Evolutionary conservation across 2,888 invertebrate genomes (phyloP).

Genomic region (Ametastegia equiseti): DNA sequence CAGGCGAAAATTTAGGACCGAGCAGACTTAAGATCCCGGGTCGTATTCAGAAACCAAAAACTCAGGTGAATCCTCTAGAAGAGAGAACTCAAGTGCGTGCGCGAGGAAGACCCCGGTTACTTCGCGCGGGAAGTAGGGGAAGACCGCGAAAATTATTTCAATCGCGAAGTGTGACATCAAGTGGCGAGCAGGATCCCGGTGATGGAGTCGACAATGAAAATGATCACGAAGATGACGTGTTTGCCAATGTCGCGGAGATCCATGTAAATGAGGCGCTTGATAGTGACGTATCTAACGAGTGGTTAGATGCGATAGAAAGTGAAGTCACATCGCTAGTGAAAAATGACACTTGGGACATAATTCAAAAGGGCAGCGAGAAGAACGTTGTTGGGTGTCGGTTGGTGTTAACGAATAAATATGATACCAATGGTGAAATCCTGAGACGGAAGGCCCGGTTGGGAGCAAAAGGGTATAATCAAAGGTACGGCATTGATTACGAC

Average conservation of each 20-base stretch:
- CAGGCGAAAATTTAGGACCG: too few species aligned
- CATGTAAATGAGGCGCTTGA: not conserved
- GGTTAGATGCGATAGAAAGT: not conserved
- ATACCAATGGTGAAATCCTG: slow-evolving; percentile 49
- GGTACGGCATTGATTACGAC: slow-evolving; percentile 49
- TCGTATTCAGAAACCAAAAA: too few species aligned
- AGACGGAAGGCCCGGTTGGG: slow-evolving; percentile 53
- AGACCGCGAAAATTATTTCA: too few species aligned
- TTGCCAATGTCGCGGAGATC: not conserved
- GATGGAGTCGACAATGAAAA: not conserved
- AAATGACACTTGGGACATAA: slow-evolving; percentile 48
- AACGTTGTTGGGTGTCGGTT: slow-evolving; percentile 49
- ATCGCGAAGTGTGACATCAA: not conserved
- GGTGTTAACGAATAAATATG: slow-evolving; percentile 49
- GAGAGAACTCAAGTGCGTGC: too few species aligned
- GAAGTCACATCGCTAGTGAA: not conserved
- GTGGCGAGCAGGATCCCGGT: not conserved
- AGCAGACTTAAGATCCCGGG: not conserved
- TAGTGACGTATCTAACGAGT: not conserved
- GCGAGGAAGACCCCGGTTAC: not conserved
- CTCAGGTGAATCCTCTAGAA: too few species aligned
- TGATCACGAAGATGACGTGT: not conserved
- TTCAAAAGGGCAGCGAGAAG: slow-evolving; percentile 24
- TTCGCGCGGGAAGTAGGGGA: not conserved
- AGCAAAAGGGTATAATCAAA: slow-evolving; percentile 53